Percentiles rank a stretch among this genome's conserved stretches.
phyloP scores from a whole-genome alignment of 2,888 invertebrate species.

The Cephus pygmeus region DNA sequence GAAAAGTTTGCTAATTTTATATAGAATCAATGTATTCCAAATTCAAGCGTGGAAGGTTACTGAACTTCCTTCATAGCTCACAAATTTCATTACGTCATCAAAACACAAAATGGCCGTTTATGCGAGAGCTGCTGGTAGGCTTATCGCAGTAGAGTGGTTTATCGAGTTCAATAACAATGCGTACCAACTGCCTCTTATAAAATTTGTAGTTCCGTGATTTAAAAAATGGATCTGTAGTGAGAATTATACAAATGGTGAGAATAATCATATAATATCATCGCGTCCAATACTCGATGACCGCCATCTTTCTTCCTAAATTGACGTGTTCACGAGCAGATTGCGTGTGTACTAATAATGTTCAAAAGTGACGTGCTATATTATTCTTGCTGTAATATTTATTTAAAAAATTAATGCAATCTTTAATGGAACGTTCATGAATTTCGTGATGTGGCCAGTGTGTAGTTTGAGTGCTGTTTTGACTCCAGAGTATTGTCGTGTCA shows the following conservation, averaged over 20 bases:
- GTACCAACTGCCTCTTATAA: background rate
- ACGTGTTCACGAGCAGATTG: slow-evolving; percentile 15
- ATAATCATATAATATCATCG: background rate
- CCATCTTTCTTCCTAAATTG: background rate
- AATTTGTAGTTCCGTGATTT: background rate
- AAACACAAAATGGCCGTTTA: slow-evolving; percentile 34
- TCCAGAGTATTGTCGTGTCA: background rate
- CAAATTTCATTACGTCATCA: slow-evolving; percentile 40
- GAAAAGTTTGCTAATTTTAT: background rate
- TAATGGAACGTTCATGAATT: background rate
- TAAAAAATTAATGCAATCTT: background rate
- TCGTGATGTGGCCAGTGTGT: background rate
- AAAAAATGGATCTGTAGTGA: background rate
- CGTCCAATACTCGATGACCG: background rate
- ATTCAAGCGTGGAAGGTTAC: slow-evolving; percentile 16
- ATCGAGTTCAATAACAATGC: background rate
- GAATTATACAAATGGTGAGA: background rate
- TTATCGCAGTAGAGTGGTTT: slow-evolving; percentile 2
- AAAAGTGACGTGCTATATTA: background rate
- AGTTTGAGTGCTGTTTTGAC: background rate
- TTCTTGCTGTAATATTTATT: background rate
- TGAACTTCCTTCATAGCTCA: slow-evolving; percentile 14
- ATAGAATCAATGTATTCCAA: background rate
- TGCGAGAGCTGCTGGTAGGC: slow-evolving; percentile 15
- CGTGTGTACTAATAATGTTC: background rate